phyloP scores from a whole-genome alignment of 1,140 invertebrate genomes.

The Scaptomyza pallida region DNA sequence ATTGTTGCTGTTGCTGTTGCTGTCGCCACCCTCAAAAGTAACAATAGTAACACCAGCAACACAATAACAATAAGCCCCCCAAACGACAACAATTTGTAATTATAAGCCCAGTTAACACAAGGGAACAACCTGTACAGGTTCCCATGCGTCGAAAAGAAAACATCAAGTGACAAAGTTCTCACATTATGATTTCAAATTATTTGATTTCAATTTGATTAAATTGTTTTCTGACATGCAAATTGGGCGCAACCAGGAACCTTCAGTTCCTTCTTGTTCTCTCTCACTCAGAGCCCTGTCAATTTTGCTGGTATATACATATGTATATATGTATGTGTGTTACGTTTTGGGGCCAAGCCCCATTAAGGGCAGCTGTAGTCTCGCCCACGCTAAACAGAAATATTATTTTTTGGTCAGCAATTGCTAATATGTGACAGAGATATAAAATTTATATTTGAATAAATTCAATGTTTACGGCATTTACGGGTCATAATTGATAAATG shows the following conservation, averaged over 20 bases:
- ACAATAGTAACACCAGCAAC: neutral
- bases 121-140: constrained; percentile 52
- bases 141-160: constrained; percentile 64
- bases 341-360: constrained; percentile 34
- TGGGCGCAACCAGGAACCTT: constrained; percentile 56
- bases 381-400: neutral
- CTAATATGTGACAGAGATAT: no score
- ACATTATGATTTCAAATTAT: constrained; percentile 83
- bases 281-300: neutral
- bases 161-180: constrained; percentile 82
- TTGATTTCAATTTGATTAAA: constrained; percentile 83
- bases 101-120: constrained; percentile 16
- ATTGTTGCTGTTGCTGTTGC: neutral
- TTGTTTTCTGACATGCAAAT: constrained; percentile 82
- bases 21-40: neutral
- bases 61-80: neutral
- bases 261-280: constrained; percentile 21
- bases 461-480: neutral
- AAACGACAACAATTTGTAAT: constrained; percentile 38
- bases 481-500: no score
- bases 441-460: neutral
- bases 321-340: neutral
- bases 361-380: constrained; percentile 32
- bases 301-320: neutral
- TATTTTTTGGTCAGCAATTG: neutral